Percentiles rank a stretch among this genome's conserved stretches.
Evolutionary conservation across 2,113 vertebrate species (phyloP).

Genomic region (Sturnus vulgaris): DNA sequence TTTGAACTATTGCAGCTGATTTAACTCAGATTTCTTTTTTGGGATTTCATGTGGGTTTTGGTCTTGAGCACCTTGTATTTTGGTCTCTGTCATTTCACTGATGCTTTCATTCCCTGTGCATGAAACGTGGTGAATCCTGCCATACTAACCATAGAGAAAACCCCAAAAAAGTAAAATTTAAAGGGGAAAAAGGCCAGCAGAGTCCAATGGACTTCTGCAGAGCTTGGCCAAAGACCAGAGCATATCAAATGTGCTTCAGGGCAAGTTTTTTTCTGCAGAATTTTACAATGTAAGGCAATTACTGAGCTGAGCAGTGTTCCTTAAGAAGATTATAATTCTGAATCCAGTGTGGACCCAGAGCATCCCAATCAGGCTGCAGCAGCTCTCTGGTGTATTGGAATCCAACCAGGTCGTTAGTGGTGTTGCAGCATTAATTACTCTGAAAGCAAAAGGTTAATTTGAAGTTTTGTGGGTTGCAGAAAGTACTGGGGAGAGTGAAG

Average conservation of each 20-base stretch:
- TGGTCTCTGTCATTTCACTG: neutral
- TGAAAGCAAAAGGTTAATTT: neutral
- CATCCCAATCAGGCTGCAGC: neutral
- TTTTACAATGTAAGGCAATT: neutral
- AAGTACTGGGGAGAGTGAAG: neutral
- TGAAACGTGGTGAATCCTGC: accelerated
- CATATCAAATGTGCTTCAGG: neutral
- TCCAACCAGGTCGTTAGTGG: neutral
- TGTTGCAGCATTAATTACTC: neutral
- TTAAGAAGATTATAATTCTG: neutral
- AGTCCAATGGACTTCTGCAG: neutral
- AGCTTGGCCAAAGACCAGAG: neutral
- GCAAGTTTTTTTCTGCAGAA: neutral
- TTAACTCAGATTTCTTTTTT: neutral
- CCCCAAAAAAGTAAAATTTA: neutral
- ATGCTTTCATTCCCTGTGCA: neutral
- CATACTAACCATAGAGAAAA: neutral
- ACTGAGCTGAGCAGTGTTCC: neutral
- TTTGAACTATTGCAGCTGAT: neutral
- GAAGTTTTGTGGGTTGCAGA: neutral
- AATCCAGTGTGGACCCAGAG: neutral
- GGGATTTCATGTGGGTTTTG: neutral
- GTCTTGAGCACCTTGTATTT: neutral
- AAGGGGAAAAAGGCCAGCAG: neutral
- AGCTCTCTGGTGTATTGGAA: neutral